Conservation (phyloP, 35 echinoderm and acorn worm species). For the Diadema setosum region DNA sequence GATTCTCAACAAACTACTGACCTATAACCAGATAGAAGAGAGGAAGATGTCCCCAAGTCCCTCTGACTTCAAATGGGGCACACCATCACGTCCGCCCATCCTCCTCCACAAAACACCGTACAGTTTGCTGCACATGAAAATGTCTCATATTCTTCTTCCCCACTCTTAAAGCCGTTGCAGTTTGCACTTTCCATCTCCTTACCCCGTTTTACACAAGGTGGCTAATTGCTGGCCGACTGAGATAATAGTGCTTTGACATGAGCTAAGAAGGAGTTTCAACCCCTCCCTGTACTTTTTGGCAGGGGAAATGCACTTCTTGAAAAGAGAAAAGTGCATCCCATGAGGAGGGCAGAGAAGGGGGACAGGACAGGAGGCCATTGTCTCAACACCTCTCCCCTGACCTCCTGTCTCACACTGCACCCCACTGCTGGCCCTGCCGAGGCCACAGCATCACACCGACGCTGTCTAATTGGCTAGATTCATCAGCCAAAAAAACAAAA, state of each 20-base stretch:
- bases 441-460: background rate
- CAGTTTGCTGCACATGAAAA: background rate
- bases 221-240: conserved; percentile 21
- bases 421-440: background rate
- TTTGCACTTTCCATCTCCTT: conserved; percentile 23
- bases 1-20: background rate
- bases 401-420: background rate
- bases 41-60: background rate
- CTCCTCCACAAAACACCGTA: no score
- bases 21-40: background rate
- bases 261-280: conserved; percentile 17
- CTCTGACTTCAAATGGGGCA: background rate
- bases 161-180: background rate
- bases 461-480: conserved; percentile 44
- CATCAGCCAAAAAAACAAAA: conserved; percentile 31
- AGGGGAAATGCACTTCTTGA: conserved; percentile 38
- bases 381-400: conserved; percentile 28
- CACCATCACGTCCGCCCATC: no score
- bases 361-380: conserved; percentile 22
- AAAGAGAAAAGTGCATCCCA: conserved; percentile 20
- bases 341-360: background rate
- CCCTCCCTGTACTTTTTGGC: conserved; percentile 38
- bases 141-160: background rate
- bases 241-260: conserved; percentile 59
- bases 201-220: background rate